Evolutionary conservation across 2,888 invertebrate species (phyloP).

Genomic region (Drosophila pullipes): DNA sequence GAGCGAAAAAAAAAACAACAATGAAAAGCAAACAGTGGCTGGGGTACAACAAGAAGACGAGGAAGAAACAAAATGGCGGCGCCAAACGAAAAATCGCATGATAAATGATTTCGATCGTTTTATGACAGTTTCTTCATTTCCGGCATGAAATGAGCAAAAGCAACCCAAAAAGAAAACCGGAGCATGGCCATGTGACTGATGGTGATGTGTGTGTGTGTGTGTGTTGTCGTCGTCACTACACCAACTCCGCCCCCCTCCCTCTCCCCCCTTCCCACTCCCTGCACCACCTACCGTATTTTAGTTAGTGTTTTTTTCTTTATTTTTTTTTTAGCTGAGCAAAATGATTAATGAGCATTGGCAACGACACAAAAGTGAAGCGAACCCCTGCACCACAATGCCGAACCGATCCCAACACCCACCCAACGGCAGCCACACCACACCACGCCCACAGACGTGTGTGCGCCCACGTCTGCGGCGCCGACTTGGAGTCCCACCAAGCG

Average conservation of each 20-base stretch:
- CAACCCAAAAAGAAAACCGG: constrained; percentile 45
- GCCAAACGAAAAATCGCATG: constrained; percentile 74
- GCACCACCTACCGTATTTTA: constrained; percentile 18
- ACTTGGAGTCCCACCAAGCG: constrained; percentile 1
- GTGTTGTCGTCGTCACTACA: neutral
- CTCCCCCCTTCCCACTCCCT: neutral
- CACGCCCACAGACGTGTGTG: constrained; percentile 33
- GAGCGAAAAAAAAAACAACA: constrained; percentile 12
- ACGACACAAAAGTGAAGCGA: constrained; percentile 39
- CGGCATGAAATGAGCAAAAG: constrained; percentile 76
- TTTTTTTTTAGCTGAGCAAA: constrained; percentile 33
- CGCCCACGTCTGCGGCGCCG: constrained; percentile 42
- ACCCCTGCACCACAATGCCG: neutral
- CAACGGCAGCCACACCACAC: constrained; percentile 33
- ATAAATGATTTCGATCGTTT: constrained; percentile 83
- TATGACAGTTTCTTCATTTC: constrained; percentile 85
- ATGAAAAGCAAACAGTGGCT: constrained; percentile 8
- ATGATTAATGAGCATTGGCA: constrained; percentile 78
- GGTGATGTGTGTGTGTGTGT: constrained; percentile 40
- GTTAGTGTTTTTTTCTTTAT: neutral
- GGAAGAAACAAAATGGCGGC: constrained; percentile 62
- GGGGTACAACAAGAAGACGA: constrained; percentile 6
- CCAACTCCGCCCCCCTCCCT: neutral
- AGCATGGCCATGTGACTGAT: constrained; percentile 53
- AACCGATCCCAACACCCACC: constrained; percentile 56